Base-by-base conservation (phyloP, 2,797 vertebrate genomes). In the Salmo trutta region DNA sequence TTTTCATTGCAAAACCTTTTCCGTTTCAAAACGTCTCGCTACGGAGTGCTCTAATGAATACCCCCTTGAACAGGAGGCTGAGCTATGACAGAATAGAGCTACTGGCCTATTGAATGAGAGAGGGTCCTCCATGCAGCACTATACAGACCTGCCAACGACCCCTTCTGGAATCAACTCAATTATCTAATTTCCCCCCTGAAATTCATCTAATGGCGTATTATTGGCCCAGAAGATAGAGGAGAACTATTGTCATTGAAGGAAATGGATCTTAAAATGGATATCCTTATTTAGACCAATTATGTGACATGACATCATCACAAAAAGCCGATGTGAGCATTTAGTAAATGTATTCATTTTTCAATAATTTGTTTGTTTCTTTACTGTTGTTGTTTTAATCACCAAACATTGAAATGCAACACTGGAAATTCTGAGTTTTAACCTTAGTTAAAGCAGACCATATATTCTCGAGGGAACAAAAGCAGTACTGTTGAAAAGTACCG, bases 161-260 rank as follows among this genome's bases (percentile, higher is more conserved):
- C 17, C 56, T 59, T 41, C 74, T 33, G 14, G 12, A 27, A 4
- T 21, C 15, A 75, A 83, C 59, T 51, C 47, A 78, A 77, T 88
- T 80, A 84, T 73, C 68, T 74, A 8, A 79, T 83, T 83, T 73
- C 71, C 80, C 24, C 6, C 27, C 47, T 21, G 5, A 71, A 76
- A 80, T 69, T 10, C 19, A 75, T 36, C 27, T 27, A 51, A 74
- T 77, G 8, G 47, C 24, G 16, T n/a, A 73, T 76, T 76, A 73
- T 15, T 77, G 41, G 51, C 5, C 8, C 41, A 41, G 1, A 14
- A 56, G 74, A 75, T 56, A 27, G 8, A 66, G 1, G 54, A 72
- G 15, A 71, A 27, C 7, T 59, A 65, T 17, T 56, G 47, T 47
- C 59, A 67, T 27, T 54, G 56, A 66, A 73, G 59, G 80, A 76